phyloP scores from a whole-genome alignment of 2,113 vertebrate genomes.

The Psophia crepitans region DNA sequence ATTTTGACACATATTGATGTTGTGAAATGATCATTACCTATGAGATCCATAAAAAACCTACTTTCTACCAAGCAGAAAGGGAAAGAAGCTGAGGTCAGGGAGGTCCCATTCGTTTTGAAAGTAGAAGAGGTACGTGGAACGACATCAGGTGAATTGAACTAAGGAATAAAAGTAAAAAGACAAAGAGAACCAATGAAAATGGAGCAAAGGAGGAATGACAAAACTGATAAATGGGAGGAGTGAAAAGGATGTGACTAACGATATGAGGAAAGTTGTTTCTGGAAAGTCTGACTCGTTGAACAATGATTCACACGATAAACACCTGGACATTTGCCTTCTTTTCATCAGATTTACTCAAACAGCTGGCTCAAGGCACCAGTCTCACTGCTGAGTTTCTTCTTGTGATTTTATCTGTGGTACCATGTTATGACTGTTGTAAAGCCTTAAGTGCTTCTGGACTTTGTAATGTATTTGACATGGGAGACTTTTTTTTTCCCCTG shows the following conservation, averaged over 20 bases:
- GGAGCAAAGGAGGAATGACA: background rate
- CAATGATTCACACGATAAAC: constrained; percentile 50
- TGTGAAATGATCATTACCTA: background rate
- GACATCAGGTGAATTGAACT: background rate
- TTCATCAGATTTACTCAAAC: constrained; percentile 2
- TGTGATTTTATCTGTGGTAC: constrained; percentile 42
- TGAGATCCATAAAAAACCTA: background rate
- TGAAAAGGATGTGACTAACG: constrained; percentile 47
- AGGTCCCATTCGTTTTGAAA: background rate
- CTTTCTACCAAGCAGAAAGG: background rate
- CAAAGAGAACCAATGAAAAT: background rate
- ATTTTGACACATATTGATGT: background rate
- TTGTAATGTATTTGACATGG: constrained; percentile 34
- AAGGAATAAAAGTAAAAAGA: background rate
- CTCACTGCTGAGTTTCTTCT: background rate
- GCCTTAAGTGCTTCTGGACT: constrained; percentile 46
- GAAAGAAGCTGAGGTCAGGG: background rate
- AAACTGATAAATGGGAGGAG: background rate
- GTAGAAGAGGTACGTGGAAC: background rate
- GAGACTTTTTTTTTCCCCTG: background rate
- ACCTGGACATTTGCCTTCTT: background rate
- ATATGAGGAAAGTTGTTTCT: constrained; percentile 35
- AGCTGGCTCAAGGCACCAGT: background rate
- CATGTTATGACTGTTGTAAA: constrained; percentile 55
- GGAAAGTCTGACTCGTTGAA: constrained; percentile 56